phyloP scores from a whole-genome alignment of 35 echinoderm and acorn worm species.

The Eucidaris tribuloides region DNA sequence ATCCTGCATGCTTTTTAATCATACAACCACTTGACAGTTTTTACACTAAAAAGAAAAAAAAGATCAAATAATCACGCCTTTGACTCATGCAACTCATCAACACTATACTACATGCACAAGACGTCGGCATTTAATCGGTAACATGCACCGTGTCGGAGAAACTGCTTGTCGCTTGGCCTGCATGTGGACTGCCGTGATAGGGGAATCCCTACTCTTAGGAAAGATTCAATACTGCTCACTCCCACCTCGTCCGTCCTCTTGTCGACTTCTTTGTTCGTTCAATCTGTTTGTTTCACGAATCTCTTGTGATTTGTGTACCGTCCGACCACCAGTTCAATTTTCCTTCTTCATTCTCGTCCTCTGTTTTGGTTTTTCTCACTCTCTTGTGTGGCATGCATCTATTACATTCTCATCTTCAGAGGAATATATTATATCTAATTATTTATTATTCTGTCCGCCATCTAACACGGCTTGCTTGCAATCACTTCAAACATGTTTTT shows the following conservation, averaged over 20 bases:
- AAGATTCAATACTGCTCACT: not conserved
- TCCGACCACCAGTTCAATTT: not conserved
- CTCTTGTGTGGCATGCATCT: slow-evolving; percentile 27
- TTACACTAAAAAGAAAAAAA: too few species aligned
- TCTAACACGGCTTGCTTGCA: slow-evolving; percentile 16
- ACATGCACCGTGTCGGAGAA: slow-evolving; percentile 17
- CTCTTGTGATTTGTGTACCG: too few species aligned
- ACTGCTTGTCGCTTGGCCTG: not conserved
- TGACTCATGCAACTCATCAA: slow-evolving; percentile 30
- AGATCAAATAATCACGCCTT: too few species aligned
- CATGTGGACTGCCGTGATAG: not conserved
- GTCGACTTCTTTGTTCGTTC: not conserved
- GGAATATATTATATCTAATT: too few species aligned
- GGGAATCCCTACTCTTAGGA: not conserved
- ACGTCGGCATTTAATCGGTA: slow-evolving; percentile 4
- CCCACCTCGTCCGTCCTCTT: not conserved
- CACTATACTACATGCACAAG: slow-evolving; percentile 28
- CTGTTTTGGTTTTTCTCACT: not conserved
- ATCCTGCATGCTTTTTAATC: slow-evolving; percentile 32
- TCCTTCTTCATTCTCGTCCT: not conserved
- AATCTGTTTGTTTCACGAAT: too few species aligned
- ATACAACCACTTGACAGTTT: too few species aligned
- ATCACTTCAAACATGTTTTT: not conserved
- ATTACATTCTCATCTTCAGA: too few species aligned
- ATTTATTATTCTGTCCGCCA: too few species aligned